Base-by-base conservation (phyloP, 2,113 vertebrate genomes). In the Phocoena sinus region DNA sequence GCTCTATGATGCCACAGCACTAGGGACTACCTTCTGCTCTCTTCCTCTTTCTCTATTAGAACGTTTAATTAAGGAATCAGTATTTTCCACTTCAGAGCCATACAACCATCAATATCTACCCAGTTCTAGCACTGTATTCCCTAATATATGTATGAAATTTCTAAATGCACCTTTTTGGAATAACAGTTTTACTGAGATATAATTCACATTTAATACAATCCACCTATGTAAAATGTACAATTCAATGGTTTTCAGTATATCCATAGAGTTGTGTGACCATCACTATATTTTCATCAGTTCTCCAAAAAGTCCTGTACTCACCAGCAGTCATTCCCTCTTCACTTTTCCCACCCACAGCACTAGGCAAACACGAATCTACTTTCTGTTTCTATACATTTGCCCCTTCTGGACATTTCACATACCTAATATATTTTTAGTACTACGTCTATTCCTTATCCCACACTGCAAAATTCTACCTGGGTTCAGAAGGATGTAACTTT, bases 11-110 rank as follows among this genome's bases (percentile, higher is more conserved):
- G 63, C 68, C 25, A 31, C 7, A 36, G 31, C 31, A 63, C 63
- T 83, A 21, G 5, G 38, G 2, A 77, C 17, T 31, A 21, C 18
- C 25, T 58, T 77, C 17, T 44, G 18, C 23, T 80, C 33, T 41
- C 70, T 79, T 83, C n/a, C 11, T 82, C 28, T 73, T 80, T 87
- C 82, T 18, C n/a, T 56, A n/a, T n/a, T 63, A 44, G 26, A 77
- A 71, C 20, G 73, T 26, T 63, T 67, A 79, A 76, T 36, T 71
- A 28, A 91, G 23, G 18, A 95, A 71, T 80, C 17, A 92, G 11
- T 20, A 53, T 94, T 92, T 94, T 76, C 28, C 62, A 96, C 25
- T 73, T 92, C n/a, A 68, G 47, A 87, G 20, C 2, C 36, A 87
- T 26, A 41, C 3, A 70, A 60, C 5, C 41, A 65, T 95, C 58